Conservation (phyloP, 2,888 invertebrate genomes). For the Micoletzkya japonica region DNA sequence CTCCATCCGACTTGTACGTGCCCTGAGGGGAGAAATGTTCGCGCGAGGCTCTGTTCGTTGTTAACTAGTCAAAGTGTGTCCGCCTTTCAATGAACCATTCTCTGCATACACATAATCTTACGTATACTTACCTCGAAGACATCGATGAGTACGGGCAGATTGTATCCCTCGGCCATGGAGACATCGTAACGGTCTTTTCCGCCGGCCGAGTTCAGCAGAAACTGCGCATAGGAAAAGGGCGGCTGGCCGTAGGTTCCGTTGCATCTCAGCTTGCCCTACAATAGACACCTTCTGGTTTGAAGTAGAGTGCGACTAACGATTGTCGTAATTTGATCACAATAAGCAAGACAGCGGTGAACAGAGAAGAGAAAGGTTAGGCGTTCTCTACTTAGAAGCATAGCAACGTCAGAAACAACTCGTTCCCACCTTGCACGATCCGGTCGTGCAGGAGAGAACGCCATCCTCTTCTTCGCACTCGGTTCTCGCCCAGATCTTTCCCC, state of each 20-base stretch:
- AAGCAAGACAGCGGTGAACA: too few relatives aligned
- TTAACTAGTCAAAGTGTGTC: not conserved
- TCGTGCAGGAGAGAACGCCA: not conserved
- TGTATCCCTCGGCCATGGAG: conserved; percentile 69
- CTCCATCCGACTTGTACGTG: conserved; percentile 24
- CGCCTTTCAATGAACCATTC: not conserved
- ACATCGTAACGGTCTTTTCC: conserved; percentile 68
- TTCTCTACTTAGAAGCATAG: too few relatives aligned
- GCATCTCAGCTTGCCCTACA: conserved; percentile 58
- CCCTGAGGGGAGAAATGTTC: not conserved
- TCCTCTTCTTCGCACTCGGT: not conserved
- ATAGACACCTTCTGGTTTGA: not conserved
- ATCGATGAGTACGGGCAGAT: conserved; percentile 51
- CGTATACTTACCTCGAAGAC: conserved; percentile 21
- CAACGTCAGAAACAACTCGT: too few relatives aligned
- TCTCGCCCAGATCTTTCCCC: not conserved
- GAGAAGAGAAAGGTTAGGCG: too few relatives aligned
- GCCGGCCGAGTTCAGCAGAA: conserved; percentile 63
- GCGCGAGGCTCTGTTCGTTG: not conserved
- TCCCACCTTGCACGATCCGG: not conserved
- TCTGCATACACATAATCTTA: not conserved
- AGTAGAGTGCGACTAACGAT: too few relatives aligned
- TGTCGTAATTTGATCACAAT: not conserved
- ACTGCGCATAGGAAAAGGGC: conserved; percentile 67
- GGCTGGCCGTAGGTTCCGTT: conserved; percentile 67